Conservation (phyloP, 2,113 vertebrate species). For the Motacilla alba region DNA sequence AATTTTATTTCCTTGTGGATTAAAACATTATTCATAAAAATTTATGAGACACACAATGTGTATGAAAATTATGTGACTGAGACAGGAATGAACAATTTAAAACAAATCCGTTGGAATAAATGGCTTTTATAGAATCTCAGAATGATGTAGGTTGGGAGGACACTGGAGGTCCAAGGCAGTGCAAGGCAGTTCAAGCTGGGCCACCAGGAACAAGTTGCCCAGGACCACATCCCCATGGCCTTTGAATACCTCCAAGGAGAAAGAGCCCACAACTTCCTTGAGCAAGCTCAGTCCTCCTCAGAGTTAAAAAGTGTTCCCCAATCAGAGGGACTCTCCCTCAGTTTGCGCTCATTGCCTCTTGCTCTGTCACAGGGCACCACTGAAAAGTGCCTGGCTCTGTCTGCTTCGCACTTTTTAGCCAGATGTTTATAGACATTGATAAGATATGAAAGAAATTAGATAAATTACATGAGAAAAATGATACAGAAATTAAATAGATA, state of each 20-base stretch:
- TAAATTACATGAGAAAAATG: background rate
- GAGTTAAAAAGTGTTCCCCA: background rate
- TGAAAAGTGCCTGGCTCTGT: background rate
- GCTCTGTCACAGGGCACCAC: background rate
- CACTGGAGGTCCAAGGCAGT: background rate
- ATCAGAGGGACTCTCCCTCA: background rate
- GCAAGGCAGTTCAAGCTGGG: background rate
- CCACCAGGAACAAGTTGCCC: background rate
- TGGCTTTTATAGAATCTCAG: background rate
- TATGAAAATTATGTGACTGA: background rate
- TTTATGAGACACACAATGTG: background rate
- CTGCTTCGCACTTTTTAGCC: background rate
- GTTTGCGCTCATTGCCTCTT: background rate
- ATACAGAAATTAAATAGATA: background rate
- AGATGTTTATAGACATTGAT: background rate
- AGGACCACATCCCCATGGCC: background rate
- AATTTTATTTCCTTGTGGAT: background rate
- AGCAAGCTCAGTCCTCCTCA: background rate
- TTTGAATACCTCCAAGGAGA: background rate
- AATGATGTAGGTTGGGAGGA: background rate
- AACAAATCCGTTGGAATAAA: background rate
- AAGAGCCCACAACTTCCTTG: background rate
- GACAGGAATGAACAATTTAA: background rate
- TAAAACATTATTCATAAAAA: background rate
- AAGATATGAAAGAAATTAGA: background rate